phyloP scores from a whole-genome alignment of 2,113 vertebrate genomes.

The Perca fluviatilis region DNA sequence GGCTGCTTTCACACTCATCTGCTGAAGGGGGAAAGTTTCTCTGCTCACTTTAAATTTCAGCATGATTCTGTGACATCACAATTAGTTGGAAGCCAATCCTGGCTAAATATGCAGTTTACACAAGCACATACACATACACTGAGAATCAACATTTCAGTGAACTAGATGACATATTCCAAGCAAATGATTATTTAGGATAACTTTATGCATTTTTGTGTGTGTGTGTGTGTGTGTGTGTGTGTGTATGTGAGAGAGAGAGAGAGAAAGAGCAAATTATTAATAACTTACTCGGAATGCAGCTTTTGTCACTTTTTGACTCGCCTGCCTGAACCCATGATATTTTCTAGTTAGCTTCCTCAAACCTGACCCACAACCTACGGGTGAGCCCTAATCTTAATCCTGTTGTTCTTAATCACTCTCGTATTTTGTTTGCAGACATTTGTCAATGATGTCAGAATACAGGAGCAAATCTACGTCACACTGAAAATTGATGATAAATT shows the following conservation, averaged over 20 bases:
- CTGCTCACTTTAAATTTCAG: neutral
- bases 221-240: too few species aligned
- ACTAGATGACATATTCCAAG: neutral
- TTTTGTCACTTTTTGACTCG: too few species aligned
- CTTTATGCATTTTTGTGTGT: too few species aligned
- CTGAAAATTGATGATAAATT: constrained; percentile 96
- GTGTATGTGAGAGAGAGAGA: too few species aligned
- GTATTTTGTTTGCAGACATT: constrained; percentile 89
- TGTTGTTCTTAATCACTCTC: constrained; percentile 31
- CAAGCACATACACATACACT: neutral
- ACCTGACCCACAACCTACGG: too few species aligned
- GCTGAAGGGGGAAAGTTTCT: neutral
- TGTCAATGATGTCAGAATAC: constrained; percentile 95
- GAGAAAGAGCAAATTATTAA: too few species aligned
- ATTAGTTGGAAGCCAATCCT: neutral
- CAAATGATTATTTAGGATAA: neutral
- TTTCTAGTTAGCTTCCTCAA: too few species aligned
- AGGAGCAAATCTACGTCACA: constrained; percentile 95
- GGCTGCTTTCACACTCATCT: neutral
- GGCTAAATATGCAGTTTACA: neutral
- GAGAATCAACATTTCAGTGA: neutral
- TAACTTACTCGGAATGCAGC: too few species aligned
- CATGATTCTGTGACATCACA: neutral
- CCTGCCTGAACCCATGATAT: too few species aligned
- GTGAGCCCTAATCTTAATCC: neutral